Percentiles rank a stretch among this genome's conserved stretches.
phyloP scores from a whole-genome alignment of 2,113 vertebrate species.

The Indicator indicator region DNA sequence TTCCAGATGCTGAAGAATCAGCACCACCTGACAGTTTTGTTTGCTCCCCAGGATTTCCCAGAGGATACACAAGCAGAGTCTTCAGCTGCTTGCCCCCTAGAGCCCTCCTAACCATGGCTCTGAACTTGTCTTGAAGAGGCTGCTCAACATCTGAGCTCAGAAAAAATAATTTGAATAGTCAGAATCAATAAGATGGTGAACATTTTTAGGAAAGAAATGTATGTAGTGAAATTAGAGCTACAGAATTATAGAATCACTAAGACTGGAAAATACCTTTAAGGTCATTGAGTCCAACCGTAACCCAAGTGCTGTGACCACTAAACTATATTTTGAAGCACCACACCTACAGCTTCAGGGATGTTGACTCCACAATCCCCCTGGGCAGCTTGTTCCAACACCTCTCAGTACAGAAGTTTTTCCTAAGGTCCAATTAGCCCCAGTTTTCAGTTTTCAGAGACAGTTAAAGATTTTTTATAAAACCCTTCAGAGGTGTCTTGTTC shows the following conservation, averaged over 20 bases:
- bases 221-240: not conserved
- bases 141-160: not conserved
- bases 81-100: not conserved
- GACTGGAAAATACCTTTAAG: too few relatives aligned
- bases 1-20: not conserved
- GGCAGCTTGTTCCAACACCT: too few relatives aligned
- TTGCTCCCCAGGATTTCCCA: not conserved
- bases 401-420: too few relatives aligned
- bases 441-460: not conserved
- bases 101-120: not conserved
- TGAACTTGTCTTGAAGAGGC: not conserved
- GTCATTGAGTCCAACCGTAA: too few relatives aligned
- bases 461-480: not conserved
- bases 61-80: not conserved
- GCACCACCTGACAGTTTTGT: not conserved
- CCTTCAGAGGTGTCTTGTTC: not conserved
- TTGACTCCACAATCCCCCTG: too few relatives aligned
- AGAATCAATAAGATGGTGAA: not conserved
- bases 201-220: not conserved
- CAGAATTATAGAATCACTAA: too few relatives aligned
- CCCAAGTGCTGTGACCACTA: too few relatives aligned
- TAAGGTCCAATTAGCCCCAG: not conserved
- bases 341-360: too few relatives aligned
- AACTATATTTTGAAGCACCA: too few relatives aligned
- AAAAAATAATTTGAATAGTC: not conserved